phyloP scores from a whole-genome alignment of 2,797 vertebrate species.

The Phataginus tetradactyla region DNA sequence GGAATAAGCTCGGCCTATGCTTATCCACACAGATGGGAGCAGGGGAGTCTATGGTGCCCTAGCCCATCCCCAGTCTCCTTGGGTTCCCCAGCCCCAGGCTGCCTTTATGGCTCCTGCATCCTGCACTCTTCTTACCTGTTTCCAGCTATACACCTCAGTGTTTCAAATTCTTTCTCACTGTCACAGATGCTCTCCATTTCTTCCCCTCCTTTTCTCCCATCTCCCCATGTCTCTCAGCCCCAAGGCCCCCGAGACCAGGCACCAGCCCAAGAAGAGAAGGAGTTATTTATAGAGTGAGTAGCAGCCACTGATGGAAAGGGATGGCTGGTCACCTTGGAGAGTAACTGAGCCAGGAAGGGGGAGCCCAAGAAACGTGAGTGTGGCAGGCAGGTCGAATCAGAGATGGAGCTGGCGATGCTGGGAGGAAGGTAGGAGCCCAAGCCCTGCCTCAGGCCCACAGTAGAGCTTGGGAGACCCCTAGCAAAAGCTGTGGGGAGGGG shows the following conservation, averaged over 20 bases:
- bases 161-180: slow-evolving; percentile 18
- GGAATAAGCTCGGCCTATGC: background rate
- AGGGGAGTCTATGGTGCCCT: background rate
- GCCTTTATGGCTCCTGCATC: background rate
- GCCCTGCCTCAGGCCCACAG: background rate
- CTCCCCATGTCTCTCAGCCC: slow-evolving; percentile 1
- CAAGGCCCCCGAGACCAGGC: slow-evolving; percentile 54
- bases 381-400: slow-evolving; percentile 52
- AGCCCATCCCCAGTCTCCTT: background rate
- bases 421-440: background rate
- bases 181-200: slow-evolving; percentile 3
- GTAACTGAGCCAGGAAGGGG: slow-evolving; percentile 76
- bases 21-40: background rate
- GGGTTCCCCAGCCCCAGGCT: background rate
- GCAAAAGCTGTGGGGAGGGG: background rate
- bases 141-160: background rate
- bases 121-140: slow-evolving; percentile 15
- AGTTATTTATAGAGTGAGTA: slow-evolving; percentile 87
- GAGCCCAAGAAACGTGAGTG: slow-evolving; percentile 50
- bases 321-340: slow-evolving; percentile 87
- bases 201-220: background rate
- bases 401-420: background rate
- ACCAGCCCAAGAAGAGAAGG: slow-evolving; percentile 72
- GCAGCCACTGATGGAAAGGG: slow-evolving; percentile 75
- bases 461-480: background rate